Conservation (phyloP, 2,888 invertebrate genomes). For the Anthoptus insignis region DNA sequence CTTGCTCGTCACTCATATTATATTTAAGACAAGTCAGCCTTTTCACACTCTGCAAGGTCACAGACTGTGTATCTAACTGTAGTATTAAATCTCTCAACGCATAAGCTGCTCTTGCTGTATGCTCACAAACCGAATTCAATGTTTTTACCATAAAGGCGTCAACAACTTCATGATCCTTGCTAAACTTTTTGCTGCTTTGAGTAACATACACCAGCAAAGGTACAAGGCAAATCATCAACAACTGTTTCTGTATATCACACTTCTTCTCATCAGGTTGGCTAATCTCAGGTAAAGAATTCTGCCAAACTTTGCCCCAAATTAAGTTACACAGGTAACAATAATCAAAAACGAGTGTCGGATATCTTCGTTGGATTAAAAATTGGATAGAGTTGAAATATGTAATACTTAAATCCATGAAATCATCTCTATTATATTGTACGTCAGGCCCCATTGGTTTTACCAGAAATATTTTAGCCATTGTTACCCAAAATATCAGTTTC, state of each 20-base stretch:
- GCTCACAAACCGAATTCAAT: conserved; percentile 88
- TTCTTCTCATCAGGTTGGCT: conserved; percentile 56
- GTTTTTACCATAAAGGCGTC: conserved; percentile 88
- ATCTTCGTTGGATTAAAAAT: conserved; percentile 62
- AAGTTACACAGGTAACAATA: conserved; percentile 69
- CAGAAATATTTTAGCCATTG: conserved; percentile 71
- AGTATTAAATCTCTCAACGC: conserved; percentile 84
- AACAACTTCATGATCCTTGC: conserved; percentile 78
- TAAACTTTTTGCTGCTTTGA: conserved; percentile 52
- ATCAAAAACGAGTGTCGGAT: conserved; percentile 63
- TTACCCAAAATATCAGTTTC: conserved; percentile 78
- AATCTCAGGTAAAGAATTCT: conserved; percentile 56
- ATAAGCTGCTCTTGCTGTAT: conserved; percentile 88
- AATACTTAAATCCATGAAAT: conserved; percentile 67
- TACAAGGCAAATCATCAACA: conserved; percentile 88
- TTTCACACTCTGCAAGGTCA: conserved; percentile 84
- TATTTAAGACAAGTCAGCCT: conserved; percentile 86
- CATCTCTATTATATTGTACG: conserved; percentile 65
- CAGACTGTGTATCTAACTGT: conserved; percentile 72
- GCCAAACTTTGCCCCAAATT: conserved; percentile 65
- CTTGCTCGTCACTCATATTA: conserved; percentile 87
- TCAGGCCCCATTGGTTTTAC: conserved; percentile 64
- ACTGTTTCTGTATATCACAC: conserved; percentile 85
- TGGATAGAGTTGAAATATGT: conserved; percentile 70
- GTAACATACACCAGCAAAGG: conserved; percentile 84